A percentile compares a stretch with the other conserved stretches of the same genome.
phyloP scores from a whole-genome alignment of 35 echinoderm and acorn worm genomes.

The Stichopus chloronotus region DNA sequence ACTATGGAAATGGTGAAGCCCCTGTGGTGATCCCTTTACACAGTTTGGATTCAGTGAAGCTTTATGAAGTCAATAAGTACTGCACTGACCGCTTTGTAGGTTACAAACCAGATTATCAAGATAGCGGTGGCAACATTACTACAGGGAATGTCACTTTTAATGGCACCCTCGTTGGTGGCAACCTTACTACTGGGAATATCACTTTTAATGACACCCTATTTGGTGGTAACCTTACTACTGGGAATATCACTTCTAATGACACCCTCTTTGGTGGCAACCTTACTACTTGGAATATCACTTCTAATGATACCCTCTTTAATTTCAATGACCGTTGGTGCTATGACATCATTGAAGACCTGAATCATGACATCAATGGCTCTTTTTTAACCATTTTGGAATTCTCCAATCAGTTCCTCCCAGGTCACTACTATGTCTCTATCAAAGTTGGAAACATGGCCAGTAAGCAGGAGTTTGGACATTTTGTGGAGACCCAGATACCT shows the following conservation, averaged over 20 bases:
- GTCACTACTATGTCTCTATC: slow-evolving; percentile 38
- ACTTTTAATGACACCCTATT: background rate
- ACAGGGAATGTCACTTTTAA: background rate
- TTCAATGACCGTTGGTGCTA: background rate
- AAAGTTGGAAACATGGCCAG: slow-evolving; percentile 69
- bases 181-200: background rate
- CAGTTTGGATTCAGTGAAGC: background rate
- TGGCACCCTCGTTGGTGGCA: background rate
- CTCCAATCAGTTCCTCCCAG: slow-evolving; percentile 35
- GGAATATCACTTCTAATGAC: slow-evolving; percentile 14
- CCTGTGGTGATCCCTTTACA: slow-evolving; percentile 15
- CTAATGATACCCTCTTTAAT: background rate
- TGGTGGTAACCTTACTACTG: background rate
- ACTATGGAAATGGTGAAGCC: slow-evolving; percentile 46
- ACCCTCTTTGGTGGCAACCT: background rate
- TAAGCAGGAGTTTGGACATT: slow-evolving; percentile 52
- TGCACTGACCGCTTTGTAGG: background rate
- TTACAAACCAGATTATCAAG: background rate
- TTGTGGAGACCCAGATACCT: slow-evolving; percentile 74
- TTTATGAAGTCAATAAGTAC: background rate
- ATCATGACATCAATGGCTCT: background rate
- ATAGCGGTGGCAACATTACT: background rate
- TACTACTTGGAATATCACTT: background rate
- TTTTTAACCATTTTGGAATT: background rate
- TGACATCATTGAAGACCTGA: background rate